Percentiles rank a stretch among this genome's conserved stretches.
Conservation (phyloP, 2,797 vertebrate genomes). For the Tapirus indicus region DNA sequence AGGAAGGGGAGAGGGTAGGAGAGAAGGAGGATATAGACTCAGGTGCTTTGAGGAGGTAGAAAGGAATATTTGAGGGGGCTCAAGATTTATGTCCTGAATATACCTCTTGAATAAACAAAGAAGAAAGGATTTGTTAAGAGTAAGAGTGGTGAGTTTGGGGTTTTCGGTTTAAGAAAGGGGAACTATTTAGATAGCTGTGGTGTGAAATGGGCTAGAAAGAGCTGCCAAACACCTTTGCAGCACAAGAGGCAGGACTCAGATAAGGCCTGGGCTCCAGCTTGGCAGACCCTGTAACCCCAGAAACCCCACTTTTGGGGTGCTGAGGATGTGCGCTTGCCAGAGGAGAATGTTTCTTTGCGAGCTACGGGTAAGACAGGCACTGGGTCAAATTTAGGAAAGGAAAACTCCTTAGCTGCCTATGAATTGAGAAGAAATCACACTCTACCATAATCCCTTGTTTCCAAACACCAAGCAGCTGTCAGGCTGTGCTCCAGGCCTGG, state of each 20-base stretch:
- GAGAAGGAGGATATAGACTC: neutral
- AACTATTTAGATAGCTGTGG: neutral
- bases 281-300: neutral
- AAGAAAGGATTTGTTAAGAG: neutral
- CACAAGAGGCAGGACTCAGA: neutral
- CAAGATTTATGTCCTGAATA: neutral
- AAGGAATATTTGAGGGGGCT: neutral
- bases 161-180: neutral
- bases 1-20: neutral
- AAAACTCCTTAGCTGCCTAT: neutral
- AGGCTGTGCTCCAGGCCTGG: neutral
- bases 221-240: neutral
- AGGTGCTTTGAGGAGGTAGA: neutral
- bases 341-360: neutral
- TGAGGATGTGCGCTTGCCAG: neutral
- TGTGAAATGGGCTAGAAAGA: neutral
- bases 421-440: neutral
- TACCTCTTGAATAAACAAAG: neutral
- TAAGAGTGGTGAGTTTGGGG: neutral
- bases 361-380: neutral
- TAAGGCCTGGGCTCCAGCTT: neutral
- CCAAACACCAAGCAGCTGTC: neutral
- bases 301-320: neutral
- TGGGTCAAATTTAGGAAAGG: neutral
- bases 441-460: neutral